Evolutionary conservation across 2,113 vertebrate species (phyloP).

Genomic region (Chloroceryle aenea): DNA sequence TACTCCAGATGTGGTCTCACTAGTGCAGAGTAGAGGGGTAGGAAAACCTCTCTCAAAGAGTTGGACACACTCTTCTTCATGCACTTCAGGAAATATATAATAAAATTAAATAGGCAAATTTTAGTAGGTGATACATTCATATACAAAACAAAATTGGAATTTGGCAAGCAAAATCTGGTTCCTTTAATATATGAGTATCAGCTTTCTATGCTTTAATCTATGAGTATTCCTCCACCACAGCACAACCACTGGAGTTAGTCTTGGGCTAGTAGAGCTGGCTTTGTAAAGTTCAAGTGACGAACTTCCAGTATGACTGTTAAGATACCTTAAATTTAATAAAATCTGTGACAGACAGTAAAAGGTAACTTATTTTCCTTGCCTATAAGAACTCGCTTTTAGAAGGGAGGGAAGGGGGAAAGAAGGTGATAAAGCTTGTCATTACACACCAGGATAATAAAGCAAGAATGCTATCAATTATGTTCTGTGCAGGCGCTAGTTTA

Average conservation of each 20-base stretch:
- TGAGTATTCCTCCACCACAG: neutral
- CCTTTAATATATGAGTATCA: neutral
- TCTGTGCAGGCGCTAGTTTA: neutral
- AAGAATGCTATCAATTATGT: constrained; percentile 3
- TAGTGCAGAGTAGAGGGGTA: no score
- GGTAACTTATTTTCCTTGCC: neutral
- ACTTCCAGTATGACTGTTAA: neutral
- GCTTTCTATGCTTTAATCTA: no score
- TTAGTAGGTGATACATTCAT: neutral
- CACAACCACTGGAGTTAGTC: neutral
- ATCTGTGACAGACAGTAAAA: neutral
- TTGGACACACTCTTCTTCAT: no score
- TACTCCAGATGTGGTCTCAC: no score
- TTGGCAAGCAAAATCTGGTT: neutral
- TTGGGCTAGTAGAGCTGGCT: neutral
- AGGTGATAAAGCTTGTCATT: neutral
- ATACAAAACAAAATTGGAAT: neutral
- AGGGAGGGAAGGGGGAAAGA: neutral
- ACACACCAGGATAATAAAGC: neutral
- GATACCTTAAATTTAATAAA: neutral
- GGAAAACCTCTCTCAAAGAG: no score
- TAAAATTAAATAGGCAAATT: neutral
- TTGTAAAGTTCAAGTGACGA: neutral
- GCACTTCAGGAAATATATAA: neutral
- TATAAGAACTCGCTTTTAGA: neutral